Evolutionary conservation across 2,113 vertebrate species (phyloP).

Genomic region (Regulus satrapa): DNA sequence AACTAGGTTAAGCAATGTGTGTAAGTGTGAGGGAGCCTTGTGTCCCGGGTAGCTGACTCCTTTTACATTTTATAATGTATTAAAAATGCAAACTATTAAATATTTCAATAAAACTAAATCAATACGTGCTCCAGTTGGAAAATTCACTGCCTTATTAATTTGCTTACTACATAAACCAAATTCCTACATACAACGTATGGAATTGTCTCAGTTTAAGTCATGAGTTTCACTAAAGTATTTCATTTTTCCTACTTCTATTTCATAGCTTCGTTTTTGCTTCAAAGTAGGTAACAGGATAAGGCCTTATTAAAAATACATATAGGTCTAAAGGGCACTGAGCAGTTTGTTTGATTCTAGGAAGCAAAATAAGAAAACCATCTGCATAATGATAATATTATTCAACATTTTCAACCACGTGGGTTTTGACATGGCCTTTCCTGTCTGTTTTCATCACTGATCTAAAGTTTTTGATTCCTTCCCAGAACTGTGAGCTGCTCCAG

Average conservation of each 20-base stretch:
- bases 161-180: conserved; percentile 52
- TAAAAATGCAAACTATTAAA: conserved; percentile 47
- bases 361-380: neutral
- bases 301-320: neutral
- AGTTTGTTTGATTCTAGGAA: neutral
- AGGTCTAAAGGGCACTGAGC: neutral
- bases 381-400: neutral
- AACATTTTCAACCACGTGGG: neutral
- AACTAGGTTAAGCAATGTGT: conserved; percentile 61
- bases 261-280: neutral
- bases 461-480: neutral
- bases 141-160: conserved; percentile 53
- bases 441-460: neutral
- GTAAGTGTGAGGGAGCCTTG: conserved; percentile 42
- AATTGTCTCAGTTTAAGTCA: conserved; percentile 40
- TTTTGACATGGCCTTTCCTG: neutral
- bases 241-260: neutral
- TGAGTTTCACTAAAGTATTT: conserved; percentile 10
- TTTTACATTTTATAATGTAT: conserved; percentile 47
- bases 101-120: conserved; percentile 61
- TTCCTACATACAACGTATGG: neutral
- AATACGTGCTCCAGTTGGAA: conserved; percentile 54
- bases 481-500: neutral
- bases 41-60: conserved; percentile 30
- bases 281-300: neutral